These are phyloP conservation scores for Polia nebulosa DNA, from an alignment of 2,888 invertebrate genomes.

Conservation along the genomic window DNA sequence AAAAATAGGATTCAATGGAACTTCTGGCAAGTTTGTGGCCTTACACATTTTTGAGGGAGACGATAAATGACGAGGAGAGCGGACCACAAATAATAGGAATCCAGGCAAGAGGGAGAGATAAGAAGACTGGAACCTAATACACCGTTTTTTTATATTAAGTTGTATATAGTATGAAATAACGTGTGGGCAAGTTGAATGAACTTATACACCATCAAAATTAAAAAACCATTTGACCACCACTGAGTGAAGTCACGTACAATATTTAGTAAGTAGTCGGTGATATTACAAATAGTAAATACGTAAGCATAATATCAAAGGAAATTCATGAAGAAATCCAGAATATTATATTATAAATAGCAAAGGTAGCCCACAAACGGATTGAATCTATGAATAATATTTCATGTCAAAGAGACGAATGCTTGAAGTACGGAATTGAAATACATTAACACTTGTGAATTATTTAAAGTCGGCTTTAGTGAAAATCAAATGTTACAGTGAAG, in stretches of 20 bases:
- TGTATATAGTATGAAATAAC: too few relatives aligned
- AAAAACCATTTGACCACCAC: not conserved
- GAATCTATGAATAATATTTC: constrained; percentile 65
- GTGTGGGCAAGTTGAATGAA: not conserved
- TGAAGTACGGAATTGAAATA: constrained; percentile 52
- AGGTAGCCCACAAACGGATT: constrained; percentile 44
- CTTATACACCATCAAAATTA: not conserved
- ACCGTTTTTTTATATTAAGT: too few relatives aligned
- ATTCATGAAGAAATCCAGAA: constrained; percentile 20
- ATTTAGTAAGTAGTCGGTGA: not conserved
- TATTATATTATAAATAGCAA: constrained; percentile 35
- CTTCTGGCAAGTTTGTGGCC: too few relatives aligned
- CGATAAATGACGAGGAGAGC: not conserved
- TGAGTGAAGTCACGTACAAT: not conserved
- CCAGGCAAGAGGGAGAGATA: too few relatives aligned
- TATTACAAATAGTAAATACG: not conserved
- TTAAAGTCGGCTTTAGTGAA: constrained; percentile 35
- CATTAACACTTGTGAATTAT: constrained; percentile 63
- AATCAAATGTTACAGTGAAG: constrained; percentile 24
- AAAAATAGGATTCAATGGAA: too few relatives aligned
- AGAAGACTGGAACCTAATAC: not conserved
- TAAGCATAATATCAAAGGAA: constrained; percentile 22
- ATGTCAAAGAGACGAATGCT: constrained; percentile 59
- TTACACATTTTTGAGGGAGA: too few relatives aligned
- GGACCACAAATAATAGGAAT: too few relatives aligned